Evolutionary conservation across 2,888 invertebrate species (phyloP), one percentile per base, ranked within the genome.

Genomic region (Megamerina dolium): DNA sequence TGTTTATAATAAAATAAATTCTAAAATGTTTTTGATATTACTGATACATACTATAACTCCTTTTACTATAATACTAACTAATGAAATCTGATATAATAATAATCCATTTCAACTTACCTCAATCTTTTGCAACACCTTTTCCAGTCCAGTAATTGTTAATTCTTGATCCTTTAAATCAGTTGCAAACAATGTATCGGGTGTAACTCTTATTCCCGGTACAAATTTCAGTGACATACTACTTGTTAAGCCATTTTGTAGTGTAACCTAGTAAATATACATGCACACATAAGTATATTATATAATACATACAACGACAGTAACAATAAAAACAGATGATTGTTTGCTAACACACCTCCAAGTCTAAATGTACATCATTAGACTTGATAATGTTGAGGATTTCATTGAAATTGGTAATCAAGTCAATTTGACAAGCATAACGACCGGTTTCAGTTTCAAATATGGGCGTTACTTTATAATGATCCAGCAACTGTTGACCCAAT

Each of bases 91-190:
- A n/a, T n/a, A n/a, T n/a, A n/a, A n/a, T n/a, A n/a, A n/a, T n/a
- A n/a, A n/a, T n/a, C n/a, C n/a, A 6, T 31, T 33, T 10, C 16
- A 23, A 62, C 68, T 61, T 51, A 71, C 70, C 63, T 72, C 66
- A 34, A 81, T 64, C 59, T 77, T 74, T 44, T 76, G 72, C 43
- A 83, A 65, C 16, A 81, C 76, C 57, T 73, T 68, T 34, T 75
- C 73, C 40, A 80, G 63, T 5, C 82, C 83, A 52, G 70, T 72
- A 37, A 79, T 61, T 17, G 64, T 57, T 31, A 79, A 54, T 42
- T 66, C 65, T 48, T 68, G 66, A 32, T 66, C 54, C 43, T 57
- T 58, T 19, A 64, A 49, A 46, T 68, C 63, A 40, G 59, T 57
- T 23, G 64, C 46, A 16, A 57, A 54, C 43, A 72, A 46, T 27